Evolutionary conservation across 2,797 vertebrate genomes (phyloP), one percentile per base, ranked within the genome.

Genomic region (Helicolenus hilgendorfi): DNA sequence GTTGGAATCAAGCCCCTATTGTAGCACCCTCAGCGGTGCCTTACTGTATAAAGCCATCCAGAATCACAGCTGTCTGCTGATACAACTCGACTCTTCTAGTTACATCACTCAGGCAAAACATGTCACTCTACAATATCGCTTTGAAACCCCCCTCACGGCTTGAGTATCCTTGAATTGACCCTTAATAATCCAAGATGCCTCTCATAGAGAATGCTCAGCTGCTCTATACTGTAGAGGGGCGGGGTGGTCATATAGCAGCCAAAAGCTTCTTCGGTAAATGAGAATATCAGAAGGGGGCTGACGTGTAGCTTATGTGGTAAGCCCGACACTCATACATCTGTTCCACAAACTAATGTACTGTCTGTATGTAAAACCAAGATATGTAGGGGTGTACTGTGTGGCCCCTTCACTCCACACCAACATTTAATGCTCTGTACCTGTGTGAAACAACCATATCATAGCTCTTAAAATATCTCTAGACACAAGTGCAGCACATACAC

Each of bases 81-180:
- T 41, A 58, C 84, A 89, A 83, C 83, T 56, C 20, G 72, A 89
- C 87, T 84, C 89, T 86, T 89, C 36, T 56, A 58, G 73, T 77
- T 91, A 62, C 69, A 86, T 88, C 84, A 91, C 74, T 77, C 59
- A 24, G 38, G 74, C 80, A 70, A 77, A 87, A 89, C 55, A 86
- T 72, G 81, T 75, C 83, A 78, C 26, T 75, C 82, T 31, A 13
- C 64, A 33, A 20, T 59, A 58, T 59, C 9, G 3, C 35, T 59
- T 55, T 59, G 31, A 77, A 74, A 60, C 38, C 36, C 65, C 18
- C 24, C 26, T 22, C 69, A 75, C 22, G 3, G 10, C n/a, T 67
- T 3, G 1, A 83, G 68, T 72, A 92, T 89, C 84, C 89, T 92
- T 93, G 81, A 89, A 79, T 22, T 89, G 84, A 93, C 92, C 85